These are phyloP conservation scores for Rhinolophus sinicus DNA, from an alignment of 2,113 vertebrate species.

Conservation along the genomic window DNA sequence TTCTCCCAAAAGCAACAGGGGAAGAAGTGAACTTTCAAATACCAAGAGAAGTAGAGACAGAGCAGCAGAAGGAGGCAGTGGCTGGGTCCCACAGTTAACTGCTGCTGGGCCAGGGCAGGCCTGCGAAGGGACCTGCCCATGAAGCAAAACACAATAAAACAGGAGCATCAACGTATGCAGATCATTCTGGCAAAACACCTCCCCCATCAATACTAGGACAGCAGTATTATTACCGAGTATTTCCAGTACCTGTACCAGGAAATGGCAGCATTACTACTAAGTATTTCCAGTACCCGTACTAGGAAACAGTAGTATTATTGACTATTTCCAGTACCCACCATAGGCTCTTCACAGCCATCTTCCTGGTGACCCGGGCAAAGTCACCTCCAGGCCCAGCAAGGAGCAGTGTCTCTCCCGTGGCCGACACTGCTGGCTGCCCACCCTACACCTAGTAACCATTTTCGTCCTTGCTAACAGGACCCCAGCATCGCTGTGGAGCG, in stretches of 20 bases:
- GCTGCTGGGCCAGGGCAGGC: not conserved
- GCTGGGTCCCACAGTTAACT: not conserved
- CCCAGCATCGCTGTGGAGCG: fast-evolving
- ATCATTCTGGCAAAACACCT: too few species aligned
- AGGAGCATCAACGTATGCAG: not conserved
- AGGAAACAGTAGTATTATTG: fast-evolving
- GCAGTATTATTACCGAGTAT: too few species aligned
- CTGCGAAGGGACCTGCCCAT: fast-evolving
- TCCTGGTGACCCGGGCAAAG: not conserved
- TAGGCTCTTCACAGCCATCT: fast-evolving
- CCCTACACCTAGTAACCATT: not conserved
- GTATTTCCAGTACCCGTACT: too few species aligned
- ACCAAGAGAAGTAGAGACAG: not conserved
- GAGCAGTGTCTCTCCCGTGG: not conserved
- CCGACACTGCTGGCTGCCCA: not conserved
- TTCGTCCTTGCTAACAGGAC: too few species aligned
- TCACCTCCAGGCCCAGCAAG: not conserved
- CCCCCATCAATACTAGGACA: too few species aligned
- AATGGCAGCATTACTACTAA: too few species aligned
- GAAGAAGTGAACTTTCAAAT: not conserved
- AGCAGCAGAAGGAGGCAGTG: not conserved
- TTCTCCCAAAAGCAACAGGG: not conserved
- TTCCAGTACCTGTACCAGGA: too few species aligned
- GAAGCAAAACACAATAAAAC: not conserved
- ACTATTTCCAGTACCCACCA: too few species aligned